Evolutionary conservation across 2,888 invertebrate species (phyloP).

Genomic region (Dasysyrphus albostriatus): DNA sequence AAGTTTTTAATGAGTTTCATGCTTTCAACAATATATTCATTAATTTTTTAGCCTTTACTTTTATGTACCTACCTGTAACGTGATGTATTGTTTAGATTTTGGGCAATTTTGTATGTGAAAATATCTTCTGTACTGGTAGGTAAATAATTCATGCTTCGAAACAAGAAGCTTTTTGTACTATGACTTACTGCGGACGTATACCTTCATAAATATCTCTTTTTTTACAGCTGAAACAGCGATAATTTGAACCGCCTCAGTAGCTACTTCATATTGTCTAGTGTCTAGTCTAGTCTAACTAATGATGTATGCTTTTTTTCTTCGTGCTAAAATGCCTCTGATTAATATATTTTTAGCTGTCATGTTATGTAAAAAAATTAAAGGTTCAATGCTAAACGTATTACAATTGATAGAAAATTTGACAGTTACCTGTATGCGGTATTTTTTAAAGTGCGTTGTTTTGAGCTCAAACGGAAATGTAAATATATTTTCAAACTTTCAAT

Average conservation of each 20-base stretch:
- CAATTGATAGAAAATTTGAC: neutral
- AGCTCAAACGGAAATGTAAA: neutral
- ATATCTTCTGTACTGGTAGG: neutral
- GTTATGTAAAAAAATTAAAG: neutral
- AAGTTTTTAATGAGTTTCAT: neutral
- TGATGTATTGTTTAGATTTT: neutral
- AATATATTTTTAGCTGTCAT: neutral
- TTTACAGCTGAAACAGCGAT: neutral
- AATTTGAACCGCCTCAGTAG: neutral
- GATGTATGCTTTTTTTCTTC: neutral
- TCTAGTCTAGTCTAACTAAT: neutral
- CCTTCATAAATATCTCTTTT: too few relatives aligned
- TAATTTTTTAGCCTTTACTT: neutral
- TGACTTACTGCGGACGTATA: neutral
- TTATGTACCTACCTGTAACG: neutral
- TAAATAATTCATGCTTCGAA: neutral
- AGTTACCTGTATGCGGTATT: neutral
- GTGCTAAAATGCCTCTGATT: neutral
- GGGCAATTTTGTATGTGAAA: neutral
- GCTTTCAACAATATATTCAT: neutral
- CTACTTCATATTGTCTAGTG: neutral
- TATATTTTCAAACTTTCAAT: neutral
- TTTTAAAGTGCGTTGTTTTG: neutral
- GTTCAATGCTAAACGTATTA: neutral
- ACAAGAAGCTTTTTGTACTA: neutral